Conservation (phyloP, 2,797 vertebrate genomes). For the Coregonus ussuriensis region DNA sequence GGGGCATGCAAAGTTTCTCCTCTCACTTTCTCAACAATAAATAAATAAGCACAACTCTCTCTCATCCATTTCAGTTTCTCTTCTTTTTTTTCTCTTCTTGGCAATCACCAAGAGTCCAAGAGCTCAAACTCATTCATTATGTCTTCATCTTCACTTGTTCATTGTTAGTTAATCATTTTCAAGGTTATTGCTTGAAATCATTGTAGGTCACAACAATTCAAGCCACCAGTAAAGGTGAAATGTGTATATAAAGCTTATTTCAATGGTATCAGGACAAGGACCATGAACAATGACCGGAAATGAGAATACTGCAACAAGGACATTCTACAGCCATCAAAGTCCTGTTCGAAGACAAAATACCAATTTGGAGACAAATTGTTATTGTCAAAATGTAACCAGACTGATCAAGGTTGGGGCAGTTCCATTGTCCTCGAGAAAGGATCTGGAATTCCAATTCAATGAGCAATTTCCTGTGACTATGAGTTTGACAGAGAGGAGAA, state of each 20-base stretch:
- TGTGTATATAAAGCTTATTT: conserved; percentile 1
- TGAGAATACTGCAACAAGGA: conserved; percentile 6
- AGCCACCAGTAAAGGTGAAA: background rate
- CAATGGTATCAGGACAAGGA: background rate
- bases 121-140: background rate
- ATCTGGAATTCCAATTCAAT: background rate
- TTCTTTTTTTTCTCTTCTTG: background rate
- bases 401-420: conserved; percentile 9
- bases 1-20: background rate
- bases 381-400: conserved; percentile 1
- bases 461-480: conserved; percentile 5
- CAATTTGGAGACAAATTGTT: conserved; percentile 5
- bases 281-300: conserved; percentile 13
- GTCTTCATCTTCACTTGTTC: background rate
- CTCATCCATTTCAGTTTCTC: background rate
- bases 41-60: background rate
- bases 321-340: conserved; percentile 3
- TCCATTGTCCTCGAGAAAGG: background rate
- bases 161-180: background rate
- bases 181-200: background rate
- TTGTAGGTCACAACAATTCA: background rate
- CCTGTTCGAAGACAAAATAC: background rate
- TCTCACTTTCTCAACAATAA: background rate
- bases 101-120: background rate
- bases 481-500: background rate